Percentiles rank a stretch among this genome's conserved stretches.
Evolutionary conservation across 2,113 vertebrate genomes (phyloP).

Genomic region (Plecotus auritus): DNA sequence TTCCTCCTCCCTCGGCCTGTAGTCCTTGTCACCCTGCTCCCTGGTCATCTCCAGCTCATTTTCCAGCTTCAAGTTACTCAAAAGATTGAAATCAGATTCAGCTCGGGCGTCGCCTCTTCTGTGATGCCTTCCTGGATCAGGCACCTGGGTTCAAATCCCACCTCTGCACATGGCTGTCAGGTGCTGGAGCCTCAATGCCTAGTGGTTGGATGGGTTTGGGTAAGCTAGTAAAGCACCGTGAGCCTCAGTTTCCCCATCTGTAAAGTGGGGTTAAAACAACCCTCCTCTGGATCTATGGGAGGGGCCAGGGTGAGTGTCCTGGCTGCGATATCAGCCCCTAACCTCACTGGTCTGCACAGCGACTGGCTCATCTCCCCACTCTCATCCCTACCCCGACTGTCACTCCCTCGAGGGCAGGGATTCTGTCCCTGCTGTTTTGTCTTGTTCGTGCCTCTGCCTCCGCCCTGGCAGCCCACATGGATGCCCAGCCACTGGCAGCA

Average conservation of each 20-base stretch:
- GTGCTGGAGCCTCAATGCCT: not conserved
- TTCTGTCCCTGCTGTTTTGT: not conserved
- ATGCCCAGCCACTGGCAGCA: conserved; percentile 37
- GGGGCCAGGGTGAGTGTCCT: too few species aligned
- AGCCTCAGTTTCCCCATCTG: not conserved
- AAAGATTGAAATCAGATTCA: not conserved
- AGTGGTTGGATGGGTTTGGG: not conserved
- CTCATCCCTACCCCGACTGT: fast-evolving
- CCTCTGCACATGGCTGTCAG: not conserved
- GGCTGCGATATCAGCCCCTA: fast-evolving
- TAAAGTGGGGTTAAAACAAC: not conserved
- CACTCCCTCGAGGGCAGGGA: not conserved
- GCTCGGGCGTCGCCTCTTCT: not conserved
- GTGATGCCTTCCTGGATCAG: not conserved
- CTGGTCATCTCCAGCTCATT: not conserved
- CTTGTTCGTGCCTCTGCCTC: not conserved
- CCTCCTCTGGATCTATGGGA: not conserved
- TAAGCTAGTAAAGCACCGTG: not conserved
- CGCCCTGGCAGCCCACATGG: conserved; percentile 56
- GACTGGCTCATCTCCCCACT: too few species aligned
- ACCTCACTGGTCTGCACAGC: fast-evolving
- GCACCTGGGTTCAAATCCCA: too few species aligned
- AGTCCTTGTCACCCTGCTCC: not conserved
- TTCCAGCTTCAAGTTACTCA: not conserved
- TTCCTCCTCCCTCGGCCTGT: fast-evolving